Percentiles rank a stretch among this genome's conserved stretches.
Conservation (phyloP, 2,113 vertebrate genomes). For the Chloropsis hardwickii region DNA sequence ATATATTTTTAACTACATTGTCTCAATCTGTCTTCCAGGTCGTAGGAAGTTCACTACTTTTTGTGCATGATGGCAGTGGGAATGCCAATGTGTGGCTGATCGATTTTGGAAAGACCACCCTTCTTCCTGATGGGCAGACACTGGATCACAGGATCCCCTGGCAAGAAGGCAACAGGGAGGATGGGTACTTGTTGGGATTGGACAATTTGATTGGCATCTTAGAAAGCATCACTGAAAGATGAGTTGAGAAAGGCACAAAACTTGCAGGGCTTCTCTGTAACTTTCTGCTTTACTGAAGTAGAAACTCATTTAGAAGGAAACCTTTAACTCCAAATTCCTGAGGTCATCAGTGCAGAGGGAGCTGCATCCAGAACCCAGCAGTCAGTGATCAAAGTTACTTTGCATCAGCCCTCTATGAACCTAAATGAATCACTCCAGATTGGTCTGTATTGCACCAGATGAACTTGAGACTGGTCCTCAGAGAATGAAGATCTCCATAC, state of each 20-base stretch:
- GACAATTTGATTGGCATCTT: constrained; percentile 89
- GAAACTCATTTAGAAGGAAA: constrained; percentile 15
- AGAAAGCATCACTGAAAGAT: constrained; percentile 78
- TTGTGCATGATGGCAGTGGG: constrained; percentile 90
- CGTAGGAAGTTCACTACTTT: constrained; percentile 97
- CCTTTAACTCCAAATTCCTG: neutral
- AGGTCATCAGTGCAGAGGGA: neutral
- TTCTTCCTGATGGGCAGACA: constrained; percentile 84
- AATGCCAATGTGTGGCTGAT: constrained; percentile 94
- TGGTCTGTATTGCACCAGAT: neutral
- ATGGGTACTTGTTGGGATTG: constrained; percentile 93
- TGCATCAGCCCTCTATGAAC: constrained; percentile 1
- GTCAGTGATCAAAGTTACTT: constrained; percentile 24
- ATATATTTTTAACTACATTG: neutral
- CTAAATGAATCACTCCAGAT: neutral
- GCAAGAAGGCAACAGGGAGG: constrained; percentile 95
- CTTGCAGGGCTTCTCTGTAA: constrained; percentile 30
- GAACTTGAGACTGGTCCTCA: constrained; percentile 4
- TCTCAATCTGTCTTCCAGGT: constrained; percentile 73
- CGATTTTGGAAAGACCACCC: constrained; percentile 95
- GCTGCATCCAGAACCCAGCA: constrained; percentile 17
- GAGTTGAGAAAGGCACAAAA: constrained; percentile 44
- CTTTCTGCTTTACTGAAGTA: constrained; percentile 48
- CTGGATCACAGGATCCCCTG: constrained; percentile 87
- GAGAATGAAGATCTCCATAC: constrained; percentile 1